phyloP scores from a whole-genome alignment of 2,113 vertebrate species.

The Cygnus atratus region DNA sequence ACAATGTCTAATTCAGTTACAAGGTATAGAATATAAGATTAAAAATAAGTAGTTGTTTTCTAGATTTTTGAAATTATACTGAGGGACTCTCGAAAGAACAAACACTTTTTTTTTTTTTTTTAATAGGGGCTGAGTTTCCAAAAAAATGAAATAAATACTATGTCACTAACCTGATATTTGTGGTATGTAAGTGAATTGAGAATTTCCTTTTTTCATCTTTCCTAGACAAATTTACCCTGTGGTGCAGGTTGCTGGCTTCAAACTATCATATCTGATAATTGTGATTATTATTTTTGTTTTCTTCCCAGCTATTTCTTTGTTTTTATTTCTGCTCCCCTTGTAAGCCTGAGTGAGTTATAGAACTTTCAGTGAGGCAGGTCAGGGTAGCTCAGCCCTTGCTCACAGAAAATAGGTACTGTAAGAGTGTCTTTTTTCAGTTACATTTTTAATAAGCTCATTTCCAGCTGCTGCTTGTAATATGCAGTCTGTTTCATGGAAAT shows the following conservation, averaged over 20 bases:
- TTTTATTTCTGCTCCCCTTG: background rate
- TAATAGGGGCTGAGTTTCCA: background rate
- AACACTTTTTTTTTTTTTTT: background rate
- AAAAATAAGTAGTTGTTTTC: background rate
- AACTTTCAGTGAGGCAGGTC: background rate
- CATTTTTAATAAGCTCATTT: slow-evolving; percentile 25
- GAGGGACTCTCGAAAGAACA: background rate
- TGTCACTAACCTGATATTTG: background rate
- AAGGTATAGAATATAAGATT: background rate
- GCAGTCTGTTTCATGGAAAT: slow-evolving; percentile 3
- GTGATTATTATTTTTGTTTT: background rate
- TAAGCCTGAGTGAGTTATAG: background rate
- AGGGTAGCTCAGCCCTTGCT: background rate
- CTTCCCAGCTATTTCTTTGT: background rate
- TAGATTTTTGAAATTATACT: background rate
- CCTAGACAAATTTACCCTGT: background rate
- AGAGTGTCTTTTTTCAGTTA: background rate
- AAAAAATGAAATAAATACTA: background rate
- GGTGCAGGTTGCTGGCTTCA: background rate
- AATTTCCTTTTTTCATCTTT: background rate
- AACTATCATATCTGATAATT: background rate
- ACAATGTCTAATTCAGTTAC: background rate
- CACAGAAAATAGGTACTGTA: background rate
- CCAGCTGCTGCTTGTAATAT: slow-evolving; percentile 4
- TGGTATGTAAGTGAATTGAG: background rate